Evolutionary conservation across 2,888 invertebrate genomes (phyloP).

Genomic region (Pteria penguin): DNA sequence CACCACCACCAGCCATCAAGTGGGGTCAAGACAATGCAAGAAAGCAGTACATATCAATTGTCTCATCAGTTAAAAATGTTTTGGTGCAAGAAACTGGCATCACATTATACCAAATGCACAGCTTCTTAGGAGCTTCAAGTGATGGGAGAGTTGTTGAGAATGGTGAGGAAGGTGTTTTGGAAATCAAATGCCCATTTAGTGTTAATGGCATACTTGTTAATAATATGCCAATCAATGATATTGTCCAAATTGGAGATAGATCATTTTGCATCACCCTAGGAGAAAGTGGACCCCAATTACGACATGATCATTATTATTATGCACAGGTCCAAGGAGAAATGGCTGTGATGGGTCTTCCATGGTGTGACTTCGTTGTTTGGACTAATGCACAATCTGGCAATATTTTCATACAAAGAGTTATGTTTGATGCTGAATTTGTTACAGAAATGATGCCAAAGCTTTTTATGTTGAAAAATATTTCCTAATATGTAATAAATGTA

Average conservation of each 20-base stretch:
- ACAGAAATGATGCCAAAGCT: no score
- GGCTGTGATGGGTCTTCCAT: no score
- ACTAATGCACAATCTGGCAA: no score
- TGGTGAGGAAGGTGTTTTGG: conserved; percentile 9
- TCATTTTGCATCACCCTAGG: conserved; percentile 12
- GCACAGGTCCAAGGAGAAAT: no score
- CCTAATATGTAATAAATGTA: no score
- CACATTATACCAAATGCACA: neutral
- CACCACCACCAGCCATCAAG: neutral
- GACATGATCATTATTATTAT: no score
- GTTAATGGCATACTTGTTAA: conserved; percentile 1
- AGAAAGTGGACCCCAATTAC: no score
- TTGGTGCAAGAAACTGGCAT: conserved; percentile 2
- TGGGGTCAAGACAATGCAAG: conserved; percentile 26
- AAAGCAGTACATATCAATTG: neutral
- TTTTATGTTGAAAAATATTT: no score
- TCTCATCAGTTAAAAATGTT: neutral
- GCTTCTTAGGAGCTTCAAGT: conserved; percentile 30
- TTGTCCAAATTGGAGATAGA: neutral
- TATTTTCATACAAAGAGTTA: no score
- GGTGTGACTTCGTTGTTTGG: no score
- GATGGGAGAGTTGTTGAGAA: conserved; percentile 16
- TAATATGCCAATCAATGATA: conserved; percentile 17
- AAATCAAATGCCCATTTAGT: conserved; percentile 34
- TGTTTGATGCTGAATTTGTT: no score